Evolutionary conservation across 2,888 invertebrate genomes (phyloP).

Genomic region (Drosophila quinaria): DNA sequence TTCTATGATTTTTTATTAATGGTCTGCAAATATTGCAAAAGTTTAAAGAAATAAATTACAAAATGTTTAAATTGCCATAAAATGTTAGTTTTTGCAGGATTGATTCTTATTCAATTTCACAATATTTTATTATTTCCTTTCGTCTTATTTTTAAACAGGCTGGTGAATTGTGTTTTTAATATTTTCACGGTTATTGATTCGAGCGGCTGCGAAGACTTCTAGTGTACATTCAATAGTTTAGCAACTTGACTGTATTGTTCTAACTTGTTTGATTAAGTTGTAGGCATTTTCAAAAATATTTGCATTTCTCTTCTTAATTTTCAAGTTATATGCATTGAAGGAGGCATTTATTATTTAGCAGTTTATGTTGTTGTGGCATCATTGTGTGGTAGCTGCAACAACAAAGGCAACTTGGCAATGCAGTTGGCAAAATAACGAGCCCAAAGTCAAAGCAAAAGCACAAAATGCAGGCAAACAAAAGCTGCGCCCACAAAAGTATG

Average conservation of each 20-base stretch:
- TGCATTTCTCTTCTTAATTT: constrained; percentile 29
- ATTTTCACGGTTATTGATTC: too few species aligned
- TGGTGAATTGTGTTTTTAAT: too few species aligned
- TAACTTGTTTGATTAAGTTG: constrained; percentile 65
- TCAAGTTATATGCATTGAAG: constrained; percentile 31
- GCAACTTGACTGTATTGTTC: not conserved
- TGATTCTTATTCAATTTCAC: too few species aligned
- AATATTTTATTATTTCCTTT: too few species aligned
- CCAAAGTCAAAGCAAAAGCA: constrained; percentile 40
- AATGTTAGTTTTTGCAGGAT: too few species aligned
- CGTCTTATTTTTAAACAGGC: too few species aligned
- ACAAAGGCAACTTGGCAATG: constrained; percentile 67
- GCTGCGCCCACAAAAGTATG: constrained; percentile 65
- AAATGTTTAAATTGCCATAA: too few species aligned
- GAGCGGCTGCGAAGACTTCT: too few species aligned
- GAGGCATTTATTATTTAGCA: constrained; percentile 71
- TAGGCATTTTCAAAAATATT: constrained; percentile 59
- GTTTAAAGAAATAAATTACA: too few species aligned
- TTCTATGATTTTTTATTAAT: too few species aligned
- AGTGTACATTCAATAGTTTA: not conserved
- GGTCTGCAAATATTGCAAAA: too few species aligned
- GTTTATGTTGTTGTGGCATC: constrained; percentile 23
- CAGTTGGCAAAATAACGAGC: constrained; percentile 72
- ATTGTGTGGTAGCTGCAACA: constrained; percentile 43
- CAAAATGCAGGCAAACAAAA: constrained; percentile 59